These are phyloP conservation scores for Oryzias melastigma DNA, from an alignment of 2,113 vertebrate genomes.

Conservation along the genomic window DNA sequence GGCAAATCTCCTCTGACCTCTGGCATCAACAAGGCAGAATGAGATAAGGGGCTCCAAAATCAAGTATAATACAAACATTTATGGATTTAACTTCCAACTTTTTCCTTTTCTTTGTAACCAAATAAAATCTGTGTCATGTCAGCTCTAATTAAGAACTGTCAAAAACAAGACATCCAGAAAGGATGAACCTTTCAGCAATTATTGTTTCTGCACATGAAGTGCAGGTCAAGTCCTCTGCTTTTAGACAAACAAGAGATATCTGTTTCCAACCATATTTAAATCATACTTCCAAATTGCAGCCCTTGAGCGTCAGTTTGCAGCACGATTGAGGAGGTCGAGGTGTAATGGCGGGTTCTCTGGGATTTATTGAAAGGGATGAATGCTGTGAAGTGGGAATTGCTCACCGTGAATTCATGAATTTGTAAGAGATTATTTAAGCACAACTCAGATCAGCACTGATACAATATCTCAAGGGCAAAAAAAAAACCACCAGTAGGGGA, in stretches of 20 bases:
- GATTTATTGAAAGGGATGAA: constrained; percentile 77
- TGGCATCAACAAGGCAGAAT: too few relatives aligned
- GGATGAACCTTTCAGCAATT: constrained; percentile 74
- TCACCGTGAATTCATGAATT: constrained; percentile 74
- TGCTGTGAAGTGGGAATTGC: constrained; percentile 62
- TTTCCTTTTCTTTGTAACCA: constrained; percentile 43
- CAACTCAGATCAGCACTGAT: constrained; percentile 64
- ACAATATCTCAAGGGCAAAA: constrained; percentile 66
- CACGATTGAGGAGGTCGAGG: constrained; percentile 63
- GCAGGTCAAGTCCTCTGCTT: constrained; percentile 44
- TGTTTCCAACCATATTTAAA: constrained; percentile 76
- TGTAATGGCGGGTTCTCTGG: constrained; percentile 74
- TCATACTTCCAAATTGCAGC: constrained; percentile 76
- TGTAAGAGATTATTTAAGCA: constrained; percentile 77
- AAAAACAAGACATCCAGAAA: constrained; percentile 65
- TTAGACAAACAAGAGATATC: constrained; percentile 73
- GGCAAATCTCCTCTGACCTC: too few relatives aligned
- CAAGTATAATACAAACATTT: too few relatives aligned
- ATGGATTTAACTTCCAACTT: too few relatives aligned
- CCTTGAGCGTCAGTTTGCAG: constrained; percentile 68
- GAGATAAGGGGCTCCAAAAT: too few relatives aligned
- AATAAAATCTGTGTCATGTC: constrained; percentile 67
- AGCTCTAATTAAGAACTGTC: constrained; percentile 58
- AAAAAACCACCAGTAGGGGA: constrained; percentile 33
- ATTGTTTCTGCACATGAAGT: constrained; percentile 58